Evolutionary conservation across 2,113 vertebrate species (phyloP).

Genomic region (Ahaetulla prasina): DNA sequence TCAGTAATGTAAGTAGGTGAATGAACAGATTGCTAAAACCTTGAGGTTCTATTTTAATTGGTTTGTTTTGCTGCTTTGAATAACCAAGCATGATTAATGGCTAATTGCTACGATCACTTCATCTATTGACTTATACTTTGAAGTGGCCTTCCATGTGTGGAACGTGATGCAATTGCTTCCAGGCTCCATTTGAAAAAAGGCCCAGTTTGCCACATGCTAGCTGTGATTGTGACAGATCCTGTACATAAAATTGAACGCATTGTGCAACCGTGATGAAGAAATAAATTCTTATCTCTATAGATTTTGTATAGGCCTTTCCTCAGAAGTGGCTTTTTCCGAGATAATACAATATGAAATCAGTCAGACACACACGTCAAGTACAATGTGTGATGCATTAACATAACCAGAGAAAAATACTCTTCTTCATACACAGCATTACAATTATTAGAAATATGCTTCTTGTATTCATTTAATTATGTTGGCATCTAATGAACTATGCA

Average conservation of each 20-base stretch:
- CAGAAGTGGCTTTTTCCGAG: background rate
- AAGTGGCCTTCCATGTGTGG: background rate
- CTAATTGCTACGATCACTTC: background rate
- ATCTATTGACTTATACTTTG: background rate
- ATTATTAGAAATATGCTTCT: conserved; percentile 6
- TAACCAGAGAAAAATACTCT: conserved; percentile 23
- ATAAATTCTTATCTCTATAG: background rate
- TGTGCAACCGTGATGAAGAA: background rate
- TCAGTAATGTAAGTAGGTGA: background rate
- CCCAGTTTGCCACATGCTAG: background rate
- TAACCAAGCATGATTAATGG: background rate
- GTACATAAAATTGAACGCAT: background rate
- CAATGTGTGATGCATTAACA: conserved; percentile 46
- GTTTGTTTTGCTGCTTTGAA: background rate
- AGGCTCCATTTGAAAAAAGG: background rate
- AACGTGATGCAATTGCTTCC: background rate
- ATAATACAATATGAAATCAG: background rate
- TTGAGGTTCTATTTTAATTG: background rate
- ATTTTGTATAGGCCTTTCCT: background rate
- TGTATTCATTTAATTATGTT: background rate
- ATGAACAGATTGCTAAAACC: background rate
- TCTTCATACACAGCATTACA: conserved; percentile 42
- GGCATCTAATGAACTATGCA: background rate
- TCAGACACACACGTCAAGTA: background rate
- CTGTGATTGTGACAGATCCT: background rate